A percentile compares a stretch with the other conserved stretches of the same genome.
These are phyloP conservation scores for Ibidorhyncha struthersii DNA, from an alignment of 2,113 vertebrate genomes.

Conservation along the genomic window DNA sequence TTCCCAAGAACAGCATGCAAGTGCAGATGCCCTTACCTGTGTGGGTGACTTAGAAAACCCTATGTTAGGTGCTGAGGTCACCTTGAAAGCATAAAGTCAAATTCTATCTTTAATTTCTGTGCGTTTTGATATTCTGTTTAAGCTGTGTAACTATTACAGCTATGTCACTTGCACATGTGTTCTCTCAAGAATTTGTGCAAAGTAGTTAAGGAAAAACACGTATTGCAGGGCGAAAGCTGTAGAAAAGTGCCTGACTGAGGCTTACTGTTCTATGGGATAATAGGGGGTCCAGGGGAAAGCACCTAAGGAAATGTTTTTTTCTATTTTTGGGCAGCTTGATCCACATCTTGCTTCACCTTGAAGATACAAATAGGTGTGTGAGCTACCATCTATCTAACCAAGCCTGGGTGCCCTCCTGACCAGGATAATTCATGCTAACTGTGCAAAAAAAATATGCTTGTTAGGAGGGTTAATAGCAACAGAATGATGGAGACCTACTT, in stretches of 20 bases:
- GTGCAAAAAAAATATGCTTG: not conserved
- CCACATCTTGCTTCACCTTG: not conserved
- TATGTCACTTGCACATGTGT: not conserved
- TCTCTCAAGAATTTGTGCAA: not conserved
- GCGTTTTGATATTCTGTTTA: not conserved
- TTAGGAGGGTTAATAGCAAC: not conserved
- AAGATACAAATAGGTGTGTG: not conserved
- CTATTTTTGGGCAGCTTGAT: not conserved
- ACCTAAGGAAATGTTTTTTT: not conserved
- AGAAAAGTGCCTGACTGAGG: not conserved
- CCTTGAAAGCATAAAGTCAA: slow-evolving; percentile 3
- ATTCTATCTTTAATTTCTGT: not conserved
- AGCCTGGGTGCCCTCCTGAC: fast-evolving
- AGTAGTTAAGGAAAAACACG: not conserved
- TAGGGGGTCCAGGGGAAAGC: not conserved
- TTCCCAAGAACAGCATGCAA: not conserved
- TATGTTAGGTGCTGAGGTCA: not conserved
- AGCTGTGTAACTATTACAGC: not conserved
- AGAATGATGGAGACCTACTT: not conserved
- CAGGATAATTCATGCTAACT: not conserved
- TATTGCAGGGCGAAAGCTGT: not conserved
- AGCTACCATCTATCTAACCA: not conserved
- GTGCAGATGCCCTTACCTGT: not conserved
- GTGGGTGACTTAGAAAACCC: not conserved
- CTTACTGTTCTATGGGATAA: not conserved